phyloP scores from a whole-genome alignment of 2,888 invertebrate genomes.

The Liopterus haemorrhoidalis region DNA sequence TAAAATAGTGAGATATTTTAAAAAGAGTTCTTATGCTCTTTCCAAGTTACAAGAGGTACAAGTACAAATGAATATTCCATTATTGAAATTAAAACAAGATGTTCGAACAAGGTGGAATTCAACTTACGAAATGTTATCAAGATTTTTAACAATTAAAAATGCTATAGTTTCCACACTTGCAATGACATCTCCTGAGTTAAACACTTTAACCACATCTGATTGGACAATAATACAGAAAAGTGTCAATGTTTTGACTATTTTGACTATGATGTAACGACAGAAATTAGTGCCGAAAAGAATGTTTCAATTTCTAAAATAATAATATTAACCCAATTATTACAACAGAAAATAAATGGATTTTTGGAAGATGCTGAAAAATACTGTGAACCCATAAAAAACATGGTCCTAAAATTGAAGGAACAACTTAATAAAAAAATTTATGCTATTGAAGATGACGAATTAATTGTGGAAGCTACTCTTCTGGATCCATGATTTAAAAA shows the following conservation, averaged over 20 bases:
- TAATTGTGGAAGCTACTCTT: slow-evolving; percentile 1
- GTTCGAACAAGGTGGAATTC: slow-evolving; percentile 24
- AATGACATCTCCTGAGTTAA: slow-evolving; percentile 2
- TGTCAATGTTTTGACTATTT: no score
- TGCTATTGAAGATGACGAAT: not conserved
- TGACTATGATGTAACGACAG: not conserved
- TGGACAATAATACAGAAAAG: no score
- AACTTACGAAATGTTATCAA: slow-evolving; percentile 24
- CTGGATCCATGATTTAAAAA: slow-evolving; percentile 3
- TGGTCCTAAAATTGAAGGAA: not conserved
- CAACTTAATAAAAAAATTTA: not conserved
- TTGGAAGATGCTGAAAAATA: no score
- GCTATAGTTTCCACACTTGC: not conserved
- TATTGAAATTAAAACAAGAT: slow-evolving; percentile 24
- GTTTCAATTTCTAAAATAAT: slow-evolving; percentile 4
- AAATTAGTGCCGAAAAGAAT: slow-evolving; percentile 3
- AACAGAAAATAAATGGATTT: no score
- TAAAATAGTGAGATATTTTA: slow-evolving; percentile 26
- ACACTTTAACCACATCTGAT: not conserved
- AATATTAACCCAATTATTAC: slow-evolving; percentile 1
- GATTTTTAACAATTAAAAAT: slow-evolving; percentile 1
- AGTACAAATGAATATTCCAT: slow-evolving; percentile 18
- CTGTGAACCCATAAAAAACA: no score
- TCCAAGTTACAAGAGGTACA: slow-evolving; percentile 15
- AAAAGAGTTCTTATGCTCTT: slow-evolving; percentile 24